These are phyloP conservation scores for Gadopsis marmoratus DNA, from an alignment of 2,797 vertebrate species.

Conservation along the genomic window DNA sequence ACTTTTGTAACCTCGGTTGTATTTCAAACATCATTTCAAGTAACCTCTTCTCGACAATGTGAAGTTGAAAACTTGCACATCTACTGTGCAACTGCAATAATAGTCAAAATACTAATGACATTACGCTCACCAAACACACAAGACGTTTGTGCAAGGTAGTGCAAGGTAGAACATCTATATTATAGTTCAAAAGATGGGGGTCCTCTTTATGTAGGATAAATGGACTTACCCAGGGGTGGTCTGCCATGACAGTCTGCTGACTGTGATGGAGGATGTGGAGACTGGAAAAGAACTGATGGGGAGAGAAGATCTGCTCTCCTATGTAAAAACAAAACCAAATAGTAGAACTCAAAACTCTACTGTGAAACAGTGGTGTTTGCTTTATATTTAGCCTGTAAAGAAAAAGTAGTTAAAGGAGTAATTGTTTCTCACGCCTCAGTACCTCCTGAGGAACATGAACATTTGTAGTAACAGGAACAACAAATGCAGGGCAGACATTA, in stretches of 20 bases:
- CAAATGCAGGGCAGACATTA: slow-evolving; percentile 47
- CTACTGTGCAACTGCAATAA: neutral
- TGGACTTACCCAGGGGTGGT: slow-evolving; percentile 63
- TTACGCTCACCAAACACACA: neutral
- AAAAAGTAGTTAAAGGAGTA: slow-evolving; percentile 1
- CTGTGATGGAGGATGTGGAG: slow-evolving; percentile 51
- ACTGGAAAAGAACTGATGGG: slow-evolving; percentile 37
- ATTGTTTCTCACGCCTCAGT: slow-evolving; percentile 15
- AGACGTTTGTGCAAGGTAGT: neutral
- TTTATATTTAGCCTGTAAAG: slow-evolving; percentile 2
- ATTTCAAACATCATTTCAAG: neutral
- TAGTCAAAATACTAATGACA: neutral
- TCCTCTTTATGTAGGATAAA: neutral
- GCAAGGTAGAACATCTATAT: neutral
- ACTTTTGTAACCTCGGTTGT: neutral
- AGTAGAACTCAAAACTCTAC: neutral
- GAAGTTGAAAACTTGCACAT: neutral
- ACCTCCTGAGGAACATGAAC: neutral
- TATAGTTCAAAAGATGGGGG: neutral
- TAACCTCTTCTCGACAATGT: neutral
- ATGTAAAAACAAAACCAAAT: slow-evolving; percentile 28
- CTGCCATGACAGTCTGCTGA: slow-evolving; percentile 45
- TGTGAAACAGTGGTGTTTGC: neutral
- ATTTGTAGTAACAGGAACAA: slow-evolving; percentile 37
- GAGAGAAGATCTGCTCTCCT: slow-evolving; percentile 64